A percentile compares a stretch with the other conserved stretches of the same genome.
phyloP scores from a whole-genome alignment of 2,797 vertebrate species.

The Cetoscarus ocellatus region DNA sequence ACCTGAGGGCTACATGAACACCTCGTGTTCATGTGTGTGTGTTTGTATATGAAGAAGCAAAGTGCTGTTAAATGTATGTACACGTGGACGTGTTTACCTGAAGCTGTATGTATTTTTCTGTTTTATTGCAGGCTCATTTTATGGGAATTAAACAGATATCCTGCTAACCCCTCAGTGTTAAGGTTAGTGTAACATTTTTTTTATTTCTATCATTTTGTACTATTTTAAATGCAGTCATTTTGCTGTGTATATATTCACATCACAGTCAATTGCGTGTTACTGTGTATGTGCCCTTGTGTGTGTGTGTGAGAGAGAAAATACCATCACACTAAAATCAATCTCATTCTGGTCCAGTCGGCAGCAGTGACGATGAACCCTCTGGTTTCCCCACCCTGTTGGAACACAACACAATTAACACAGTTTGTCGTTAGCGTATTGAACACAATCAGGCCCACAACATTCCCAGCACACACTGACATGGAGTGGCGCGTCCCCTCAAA shows the following conservation, averaged over 20 bases:
- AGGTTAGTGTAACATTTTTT: conserved; percentile 41
- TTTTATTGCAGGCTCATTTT: conserved; percentile 49
- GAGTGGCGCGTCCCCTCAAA: conserved; percentile 41
- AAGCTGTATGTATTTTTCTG: conserved; percentile 42
- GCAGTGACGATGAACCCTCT: not conserved
- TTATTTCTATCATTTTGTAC: not conserved
- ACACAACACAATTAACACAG: conserved; percentile 14
- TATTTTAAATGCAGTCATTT: conserved; percentile 14
- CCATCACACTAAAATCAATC: conserved; percentile 10
- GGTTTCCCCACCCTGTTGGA: conserved; percentile 5
- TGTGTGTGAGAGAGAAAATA: conserved; percentile 1
- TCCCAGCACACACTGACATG: conserved; percentile 2
- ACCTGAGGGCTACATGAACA: conserved; percentile 59
- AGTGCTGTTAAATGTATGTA: conserved; percentile 5
- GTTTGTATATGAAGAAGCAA: conserved; percentile 14
- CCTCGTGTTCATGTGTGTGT: conserved; percentile 47
- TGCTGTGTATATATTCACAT: conserved; percentile 1
- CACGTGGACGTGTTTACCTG: conserved; percentile 4
- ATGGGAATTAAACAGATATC: conserved; percentile 10
- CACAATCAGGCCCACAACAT: conserved; percentile 13
- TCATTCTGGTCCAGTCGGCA: not conserved
- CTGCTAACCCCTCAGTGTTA: conserved; percentile 8
- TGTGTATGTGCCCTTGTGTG: not conserved
- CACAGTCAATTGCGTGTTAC: not conserved
- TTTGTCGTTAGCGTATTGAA: conserved; percentile 47